Conservation (phyloP, 2,797 vertebrate genomes). For the Pseudopleuronectes americanus region DNA sequence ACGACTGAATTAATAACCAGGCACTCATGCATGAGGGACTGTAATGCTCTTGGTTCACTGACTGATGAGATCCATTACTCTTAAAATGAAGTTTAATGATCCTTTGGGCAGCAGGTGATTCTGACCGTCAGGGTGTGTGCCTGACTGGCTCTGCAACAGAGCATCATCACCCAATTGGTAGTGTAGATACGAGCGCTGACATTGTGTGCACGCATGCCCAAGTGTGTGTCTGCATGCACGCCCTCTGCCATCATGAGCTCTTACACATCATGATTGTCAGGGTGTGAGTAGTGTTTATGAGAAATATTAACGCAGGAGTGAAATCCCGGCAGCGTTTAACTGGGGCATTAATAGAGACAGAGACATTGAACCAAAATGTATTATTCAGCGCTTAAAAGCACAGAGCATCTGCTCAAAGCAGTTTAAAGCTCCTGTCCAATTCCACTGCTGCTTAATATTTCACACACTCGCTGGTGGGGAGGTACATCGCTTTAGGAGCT, state of each 20-base stretch:
- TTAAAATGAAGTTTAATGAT: conserved; percentile 84
- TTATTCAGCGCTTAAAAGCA: conserved; percentile 83
- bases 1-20: conserved; percentile 71
- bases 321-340: conserved; percentile 72
- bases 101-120: conserved; percentile 80
- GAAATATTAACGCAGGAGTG: conserved; percentile 63
- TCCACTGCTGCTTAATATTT: conserved; percentile 79
- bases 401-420: conserved; percentile 74
- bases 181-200: not conserved
- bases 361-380: conserved; percentile 80
- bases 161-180: conserved; percentile 21
- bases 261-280: conserved; percentile 56
- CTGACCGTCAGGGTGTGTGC: conserved; percentile 59
- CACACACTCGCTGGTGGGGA: conserved; percentile 64
- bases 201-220: not conserved
- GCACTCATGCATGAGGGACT: conserved; percentile 67
- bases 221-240: not conserved
- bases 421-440: conserved; percentile 72
- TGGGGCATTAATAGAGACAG: conserved; percentile 73
- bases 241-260: conserved; percentile 20
- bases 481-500: conserved; percentile 43
- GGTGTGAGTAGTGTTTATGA: conserved; percentile 69
- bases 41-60: conserved; percentile 80
- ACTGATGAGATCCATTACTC: conserved; percentile 86
- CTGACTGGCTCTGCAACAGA: conserved; percentile 47